phyloP scores from a whole-genome alignment of 2,113 vertebrate species.

The Myotis brandtii region DNA sequence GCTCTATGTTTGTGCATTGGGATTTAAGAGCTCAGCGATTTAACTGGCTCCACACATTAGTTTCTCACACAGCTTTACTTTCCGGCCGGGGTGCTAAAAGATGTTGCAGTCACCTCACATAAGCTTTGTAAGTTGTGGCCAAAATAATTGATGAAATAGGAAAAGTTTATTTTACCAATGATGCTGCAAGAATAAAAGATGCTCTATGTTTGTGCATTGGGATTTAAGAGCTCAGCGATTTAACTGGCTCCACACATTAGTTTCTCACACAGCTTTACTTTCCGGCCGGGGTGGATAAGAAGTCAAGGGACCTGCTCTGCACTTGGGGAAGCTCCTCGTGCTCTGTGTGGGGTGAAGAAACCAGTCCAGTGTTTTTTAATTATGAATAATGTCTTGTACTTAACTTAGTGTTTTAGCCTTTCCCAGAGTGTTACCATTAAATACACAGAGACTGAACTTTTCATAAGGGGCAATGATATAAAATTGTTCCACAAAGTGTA shows the following conservation, averaged over 20 bases:
- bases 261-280: constrained; percentile 11
- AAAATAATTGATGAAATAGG: constrained; percentile 10
- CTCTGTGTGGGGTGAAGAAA: background rate
- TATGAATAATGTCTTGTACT: constrained; percentile 37
- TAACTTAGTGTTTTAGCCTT: constrained; percentile 36
- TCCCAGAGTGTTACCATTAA: constrained; percentile 39
- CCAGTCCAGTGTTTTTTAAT: background rate
- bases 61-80: constrained; percentile 11
- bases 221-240: background rate
- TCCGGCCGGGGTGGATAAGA: background rate
- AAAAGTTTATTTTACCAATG: background rate
- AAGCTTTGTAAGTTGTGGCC: background rate
- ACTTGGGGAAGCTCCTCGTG: background rate
- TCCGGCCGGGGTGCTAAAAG: no score
- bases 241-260: background rate
- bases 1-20: background rate
- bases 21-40: background rate
- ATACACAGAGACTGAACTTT: constrained; percentile 45
- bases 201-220: background rate
- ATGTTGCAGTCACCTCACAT: background rate
- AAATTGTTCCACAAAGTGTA: constrained; percentile 72
- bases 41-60: background rate
- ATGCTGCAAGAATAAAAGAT: background rate
- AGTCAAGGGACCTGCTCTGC: background rate
- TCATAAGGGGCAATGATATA: constrained; percentile 44